These are phyloP conservation scores for Synanthedon vespiformis DNA, from an alignment of 2,888 invertebrate species.

Conservation along the genomic window DNA sequence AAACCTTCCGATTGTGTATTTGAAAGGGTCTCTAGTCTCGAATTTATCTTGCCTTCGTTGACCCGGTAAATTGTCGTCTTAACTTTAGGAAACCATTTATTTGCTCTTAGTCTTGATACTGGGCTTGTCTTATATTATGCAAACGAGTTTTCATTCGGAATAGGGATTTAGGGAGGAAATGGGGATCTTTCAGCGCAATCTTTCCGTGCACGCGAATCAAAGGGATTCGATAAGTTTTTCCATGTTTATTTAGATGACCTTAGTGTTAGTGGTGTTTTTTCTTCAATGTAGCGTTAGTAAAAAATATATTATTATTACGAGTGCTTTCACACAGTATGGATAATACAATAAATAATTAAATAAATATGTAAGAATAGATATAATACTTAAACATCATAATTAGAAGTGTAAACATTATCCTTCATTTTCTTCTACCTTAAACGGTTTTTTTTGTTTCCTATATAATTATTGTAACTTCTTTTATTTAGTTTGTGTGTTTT, in stretches of 20 bases:
- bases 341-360: too few species aligned
- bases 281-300: too few species aligned
- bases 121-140: constrained; percentile 52
- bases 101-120: constrained; percentile 51
- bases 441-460: too few species aligned
- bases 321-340: too few species aligned
- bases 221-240: constrained; percentile 26
- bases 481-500: too few species aligned
- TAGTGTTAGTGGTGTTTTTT: too few species aligned
- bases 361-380: too few species aligned
- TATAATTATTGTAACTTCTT: too few species aligned
- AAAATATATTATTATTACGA: too few species aligned
- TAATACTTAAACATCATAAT: too few species aligned
- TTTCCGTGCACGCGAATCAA: constrained; percentile 26
- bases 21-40: constrained; percentile 34
- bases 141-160: constrained; percentile 45
- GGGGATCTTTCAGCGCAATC: constrained; percentile 24
- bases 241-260: constrained; percentile 7
- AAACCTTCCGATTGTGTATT: constrained; percentile 16
- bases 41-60: constrained; percentile 43
- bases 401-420: too few species aligned
- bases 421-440: too few species aligned
- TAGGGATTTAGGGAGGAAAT: constrained; percentile 28
- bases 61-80: constrained; percentile 58
- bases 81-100: constrained; percentile 55